Evolutionary conservation across 1,140 invertebrate species (phyloP).

Genomic region (Brachionus rubens): DNA sequence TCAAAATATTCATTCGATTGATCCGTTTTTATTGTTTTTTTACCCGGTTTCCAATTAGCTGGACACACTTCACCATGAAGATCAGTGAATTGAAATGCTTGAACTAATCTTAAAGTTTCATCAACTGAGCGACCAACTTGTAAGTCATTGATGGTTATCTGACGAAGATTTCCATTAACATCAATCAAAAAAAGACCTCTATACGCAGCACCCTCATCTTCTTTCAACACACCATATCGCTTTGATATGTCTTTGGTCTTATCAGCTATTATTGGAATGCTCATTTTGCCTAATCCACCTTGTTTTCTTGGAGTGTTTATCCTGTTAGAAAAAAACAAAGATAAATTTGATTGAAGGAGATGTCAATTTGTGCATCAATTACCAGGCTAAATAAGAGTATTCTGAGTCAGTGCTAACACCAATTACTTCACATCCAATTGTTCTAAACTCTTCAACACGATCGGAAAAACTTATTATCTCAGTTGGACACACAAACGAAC

Average conservation of each 20-base stretch:
- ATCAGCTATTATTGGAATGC: constrained; percentile 90
- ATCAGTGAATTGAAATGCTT: constrained; percentile 69
- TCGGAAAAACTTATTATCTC: constrained; percentile 93
- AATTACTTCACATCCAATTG: constrained; percentile 78
- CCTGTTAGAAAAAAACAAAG: constrained; percentile 58
- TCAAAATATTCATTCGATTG: constrained; percentile 81
- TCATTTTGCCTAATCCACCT: constrained; percentile 90
- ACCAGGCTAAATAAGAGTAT: constrained; percentile 85
- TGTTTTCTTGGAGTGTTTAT: constrained; percentile 91
- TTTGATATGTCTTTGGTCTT: constrained; percentile 80
- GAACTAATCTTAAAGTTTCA: constrained; percentile 67
- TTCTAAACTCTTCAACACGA: constrained; percentile 74
- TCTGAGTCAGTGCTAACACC: constrained; percentile 85
- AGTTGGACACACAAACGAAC: constrained; percentile 82
- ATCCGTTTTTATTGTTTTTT: constrained; percentile 89
- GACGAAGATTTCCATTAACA: constrained; percentile 80
- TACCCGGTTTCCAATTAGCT: constrained; percentile 90
- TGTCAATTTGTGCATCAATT: constrained; percentile 43
- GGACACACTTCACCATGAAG: constrained; percentile 70
- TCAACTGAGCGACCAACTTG: constrained; percentile 82
- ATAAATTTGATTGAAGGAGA: neutral
- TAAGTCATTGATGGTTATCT: constrained; percentile 95
- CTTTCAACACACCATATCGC: constrained; percentile 79
- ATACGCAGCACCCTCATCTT: constrained; percentile 87
- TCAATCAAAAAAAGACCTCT: constrained; percentile 97